phyloP scores from a whole-genome alignment of 2,113 vertebrate species.

The Nannospalax galili region DNA sequence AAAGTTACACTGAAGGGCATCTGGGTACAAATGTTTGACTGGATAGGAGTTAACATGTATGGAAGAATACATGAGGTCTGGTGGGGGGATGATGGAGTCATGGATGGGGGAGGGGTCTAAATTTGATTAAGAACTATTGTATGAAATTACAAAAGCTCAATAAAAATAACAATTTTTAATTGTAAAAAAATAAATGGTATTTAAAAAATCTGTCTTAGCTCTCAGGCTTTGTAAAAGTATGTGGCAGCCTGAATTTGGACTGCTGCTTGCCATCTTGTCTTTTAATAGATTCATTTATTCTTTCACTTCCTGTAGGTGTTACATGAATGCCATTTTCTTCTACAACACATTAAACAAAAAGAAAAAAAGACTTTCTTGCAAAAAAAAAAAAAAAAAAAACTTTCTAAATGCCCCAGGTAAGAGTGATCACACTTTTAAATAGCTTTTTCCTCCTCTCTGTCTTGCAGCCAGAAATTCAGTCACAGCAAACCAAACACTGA shows the following conservation, averaged over 20 bases:
- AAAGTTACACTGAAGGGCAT: no score
- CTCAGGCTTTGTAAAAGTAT: constrained; percentile 4
- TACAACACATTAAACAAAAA: constrained; percentile 15
- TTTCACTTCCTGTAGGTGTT: background rate
- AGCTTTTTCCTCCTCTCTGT: constrained; percentile 11
- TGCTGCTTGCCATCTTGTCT: background rate
- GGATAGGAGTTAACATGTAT: no score
- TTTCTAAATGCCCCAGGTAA: constrained; percentile 61
- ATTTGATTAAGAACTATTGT: no score
- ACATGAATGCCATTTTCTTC: constrained; percentile 46
- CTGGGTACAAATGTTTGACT: no score
- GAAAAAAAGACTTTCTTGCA: background rate
- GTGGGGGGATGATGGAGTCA: no score
- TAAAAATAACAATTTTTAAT: no score
- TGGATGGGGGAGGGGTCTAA: no score
- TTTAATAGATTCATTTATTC: constrained; percentile 52
- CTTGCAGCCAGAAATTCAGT: constrained; percentile 24
- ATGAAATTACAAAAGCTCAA: no score
- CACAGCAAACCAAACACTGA: background rate
- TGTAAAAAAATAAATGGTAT: no score
- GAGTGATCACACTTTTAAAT: constrained; percentile 59
- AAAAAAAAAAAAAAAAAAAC: background rate
- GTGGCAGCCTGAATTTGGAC: background rate
- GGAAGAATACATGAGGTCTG: no score
- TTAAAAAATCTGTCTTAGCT: constrained; percentile 37